phyloP scores from a whole-genome alignment of 2,797 vertebrate genomes.

The Xerus rutilus region DNA sequence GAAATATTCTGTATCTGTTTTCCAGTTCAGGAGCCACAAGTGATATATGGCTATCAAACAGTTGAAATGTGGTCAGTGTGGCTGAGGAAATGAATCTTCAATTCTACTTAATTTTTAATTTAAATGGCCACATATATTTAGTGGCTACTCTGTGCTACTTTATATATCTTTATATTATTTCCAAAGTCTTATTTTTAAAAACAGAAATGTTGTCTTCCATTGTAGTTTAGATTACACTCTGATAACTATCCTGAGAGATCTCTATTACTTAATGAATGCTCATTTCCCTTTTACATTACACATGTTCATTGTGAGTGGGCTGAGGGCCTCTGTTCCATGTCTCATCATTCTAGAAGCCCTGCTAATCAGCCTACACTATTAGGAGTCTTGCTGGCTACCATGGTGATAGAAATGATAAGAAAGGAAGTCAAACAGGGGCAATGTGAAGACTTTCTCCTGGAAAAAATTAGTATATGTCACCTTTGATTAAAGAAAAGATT shows the following conservation, averaged over 20 bases:
- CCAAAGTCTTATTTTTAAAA: not conserved
- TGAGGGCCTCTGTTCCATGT: not conserved
- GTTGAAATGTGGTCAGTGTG: not conserved
- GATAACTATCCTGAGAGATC: not conserved
- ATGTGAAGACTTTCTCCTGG: not conserved
- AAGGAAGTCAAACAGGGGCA: not conserved
- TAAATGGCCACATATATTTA: not conserved
- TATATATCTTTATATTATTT: not conserved
- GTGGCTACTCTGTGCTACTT: not conserved
- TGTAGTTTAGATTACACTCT: not conserved
- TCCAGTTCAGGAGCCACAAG: not conserved
- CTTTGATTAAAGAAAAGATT: not conserved
- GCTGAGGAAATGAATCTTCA: conserved; percentile 9
- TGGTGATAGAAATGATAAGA: not conserved
- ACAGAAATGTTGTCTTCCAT: not conserved
- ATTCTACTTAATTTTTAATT: not conserved
- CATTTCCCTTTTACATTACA: not conserved
- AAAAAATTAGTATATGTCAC: not conserved
- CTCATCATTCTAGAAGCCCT: not conserved
- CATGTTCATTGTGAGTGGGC: not conserved
- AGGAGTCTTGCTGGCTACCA: not conserved
- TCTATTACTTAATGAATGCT: not conserved
- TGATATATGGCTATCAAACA: not conserved
- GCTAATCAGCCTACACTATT: not conserved
- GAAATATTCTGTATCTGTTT: not conserved